Percentiles rank a stretch among this genome's conserved stretches.
Evolutionary conservation across 2,797 vertebrate genomes (phyloP).

Genomic region (Gobio occitaniae): DNA sequence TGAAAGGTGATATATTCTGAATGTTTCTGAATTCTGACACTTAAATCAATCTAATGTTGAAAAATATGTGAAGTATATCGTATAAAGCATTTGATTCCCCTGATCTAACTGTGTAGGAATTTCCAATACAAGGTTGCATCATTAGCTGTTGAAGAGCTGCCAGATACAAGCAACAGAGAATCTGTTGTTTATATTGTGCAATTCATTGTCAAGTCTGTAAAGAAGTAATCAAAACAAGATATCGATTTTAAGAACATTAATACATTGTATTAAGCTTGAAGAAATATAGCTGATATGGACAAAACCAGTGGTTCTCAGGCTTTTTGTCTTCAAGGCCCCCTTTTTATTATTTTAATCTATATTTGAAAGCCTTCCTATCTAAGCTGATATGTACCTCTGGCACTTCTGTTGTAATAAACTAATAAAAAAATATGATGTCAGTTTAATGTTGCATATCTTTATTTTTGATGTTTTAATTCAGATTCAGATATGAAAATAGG

Average conservation of each 20-base stretch:
- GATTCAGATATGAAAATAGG: no score
- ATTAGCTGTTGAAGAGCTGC: constrained; percentile 25
- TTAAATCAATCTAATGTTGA: constrained; percentile 44
- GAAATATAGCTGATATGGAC: not conserved
- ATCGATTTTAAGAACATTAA: not conserved
- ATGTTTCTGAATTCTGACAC: constrained; percentile 27
- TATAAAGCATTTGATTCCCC: constrained; percentile 17
- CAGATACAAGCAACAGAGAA: constrained; percentile 22
- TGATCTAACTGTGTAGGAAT: constrained; percentile 28
- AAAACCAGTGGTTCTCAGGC: not conserved
- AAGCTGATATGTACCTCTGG: not conserved
- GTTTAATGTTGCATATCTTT: not conserved
- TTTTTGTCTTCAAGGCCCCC: not conserved
- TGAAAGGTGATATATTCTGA: constrained; percentile 24
- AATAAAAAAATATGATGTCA: not conserved
- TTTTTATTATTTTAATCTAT: not conserved
- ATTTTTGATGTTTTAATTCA: not conserved
- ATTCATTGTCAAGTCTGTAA: not conserved
- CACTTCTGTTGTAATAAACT: not conserved
- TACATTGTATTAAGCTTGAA: not conserved
- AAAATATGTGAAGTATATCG: not conserved
- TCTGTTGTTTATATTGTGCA: constrained; percentile 22
- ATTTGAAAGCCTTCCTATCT: no score
- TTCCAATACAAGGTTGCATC: constrained; percentile 14
- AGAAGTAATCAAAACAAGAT: not conserved